Conservation (phyloP, 2,113 vertebrate species). For the Laticauda colubrina region DNA sequence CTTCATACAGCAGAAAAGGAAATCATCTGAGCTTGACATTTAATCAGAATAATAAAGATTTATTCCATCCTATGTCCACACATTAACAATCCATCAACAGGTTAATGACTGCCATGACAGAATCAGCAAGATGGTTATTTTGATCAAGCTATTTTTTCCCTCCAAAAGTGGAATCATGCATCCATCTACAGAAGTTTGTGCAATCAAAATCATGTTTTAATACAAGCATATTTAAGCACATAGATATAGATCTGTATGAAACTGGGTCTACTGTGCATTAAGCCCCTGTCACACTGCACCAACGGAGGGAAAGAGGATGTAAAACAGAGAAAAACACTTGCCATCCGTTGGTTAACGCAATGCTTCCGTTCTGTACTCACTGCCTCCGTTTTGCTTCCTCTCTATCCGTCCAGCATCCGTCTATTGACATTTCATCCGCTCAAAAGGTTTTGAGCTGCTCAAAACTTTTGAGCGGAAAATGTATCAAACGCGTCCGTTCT, state of each 20-base stretch:
- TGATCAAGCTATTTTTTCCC: background rate
- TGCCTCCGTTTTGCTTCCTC: no score
- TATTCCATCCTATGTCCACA: background rate
- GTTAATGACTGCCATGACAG: background rate
- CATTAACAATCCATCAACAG: background rate
- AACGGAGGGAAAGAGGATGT: no score
- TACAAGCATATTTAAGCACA: background rate
- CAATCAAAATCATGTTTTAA: background rate
- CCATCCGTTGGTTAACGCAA: no score
- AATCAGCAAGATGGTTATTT: background rate
- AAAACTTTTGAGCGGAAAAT: no score
- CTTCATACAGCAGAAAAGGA: slow-evolving; percentile 10
- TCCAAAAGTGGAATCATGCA: background rate
- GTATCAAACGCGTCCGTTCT: no score
- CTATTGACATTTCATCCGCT: no score
- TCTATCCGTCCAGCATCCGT: no score
- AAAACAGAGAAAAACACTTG: no score
- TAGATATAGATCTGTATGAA: background rate
- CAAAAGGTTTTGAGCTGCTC: no score
- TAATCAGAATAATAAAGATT: background rate
- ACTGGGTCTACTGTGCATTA: background rate
- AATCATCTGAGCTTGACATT: background rate
- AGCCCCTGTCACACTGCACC: no score
- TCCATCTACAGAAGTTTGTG: background rate
- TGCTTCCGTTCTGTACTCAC: no score